These are phyloP conservation scores for Sternarchorhynchus goeldii DNA, from an alignment of 2,797 vertebrate species.

Conservation along the genomic window DNA sequence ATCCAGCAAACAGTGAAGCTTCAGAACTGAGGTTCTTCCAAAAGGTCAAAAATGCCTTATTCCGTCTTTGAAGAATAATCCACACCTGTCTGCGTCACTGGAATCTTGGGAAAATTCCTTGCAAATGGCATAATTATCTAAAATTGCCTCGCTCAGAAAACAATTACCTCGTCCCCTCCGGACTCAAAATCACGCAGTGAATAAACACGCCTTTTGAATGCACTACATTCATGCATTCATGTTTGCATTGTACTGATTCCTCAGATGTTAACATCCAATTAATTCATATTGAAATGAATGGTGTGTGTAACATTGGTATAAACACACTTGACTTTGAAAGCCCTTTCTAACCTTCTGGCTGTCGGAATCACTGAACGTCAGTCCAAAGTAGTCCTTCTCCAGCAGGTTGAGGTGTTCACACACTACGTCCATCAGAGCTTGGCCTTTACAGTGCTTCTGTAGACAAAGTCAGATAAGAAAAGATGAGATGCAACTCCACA, in stretches of 20 bases:
- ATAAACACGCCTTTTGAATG: slow-evolving; percentile 29
- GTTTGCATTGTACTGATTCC: slow-evolving; percentile 8
- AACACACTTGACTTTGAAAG: slow-evolving; percentile 9
- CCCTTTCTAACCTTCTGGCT: slow-evolving; percentile 86
- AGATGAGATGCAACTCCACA: not conserved
- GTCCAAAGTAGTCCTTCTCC: slow-evolving; percentile 96
- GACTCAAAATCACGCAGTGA: slow-evolving; percentile 14
- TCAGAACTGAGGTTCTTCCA: not conserved
- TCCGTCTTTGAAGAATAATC: not conserved
- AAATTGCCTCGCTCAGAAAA: slow-evolving; percentile 42
- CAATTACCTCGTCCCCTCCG: slow-evolving; percentile 27
- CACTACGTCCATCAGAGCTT: slow-evolving; percentile 89
- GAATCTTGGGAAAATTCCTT: slow-evolving; percentile 15
- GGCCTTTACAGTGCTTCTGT: slow-evolving; percentile 93
- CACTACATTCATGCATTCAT: not conserved
- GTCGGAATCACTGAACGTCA: slow-evolving; percentile 92
- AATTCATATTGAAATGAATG: not conserved
- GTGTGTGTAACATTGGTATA: not conserved
- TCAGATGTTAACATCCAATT: slow-evolving; percentile 11
- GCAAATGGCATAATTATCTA: slow-evolving; percentile 40
- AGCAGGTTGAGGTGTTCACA: slow-evolving; percentile 95
- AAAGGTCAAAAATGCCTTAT: slow-evolving; percentile 3
- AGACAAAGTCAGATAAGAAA: slow-evolving; percentile 47
- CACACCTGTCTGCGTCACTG: slow-evolving; percentile 37
- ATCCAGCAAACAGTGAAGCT: not conserved